Conservation (phyloP, 2,797 vertebrate species). For the Acanthiza pusilla region DNA sequence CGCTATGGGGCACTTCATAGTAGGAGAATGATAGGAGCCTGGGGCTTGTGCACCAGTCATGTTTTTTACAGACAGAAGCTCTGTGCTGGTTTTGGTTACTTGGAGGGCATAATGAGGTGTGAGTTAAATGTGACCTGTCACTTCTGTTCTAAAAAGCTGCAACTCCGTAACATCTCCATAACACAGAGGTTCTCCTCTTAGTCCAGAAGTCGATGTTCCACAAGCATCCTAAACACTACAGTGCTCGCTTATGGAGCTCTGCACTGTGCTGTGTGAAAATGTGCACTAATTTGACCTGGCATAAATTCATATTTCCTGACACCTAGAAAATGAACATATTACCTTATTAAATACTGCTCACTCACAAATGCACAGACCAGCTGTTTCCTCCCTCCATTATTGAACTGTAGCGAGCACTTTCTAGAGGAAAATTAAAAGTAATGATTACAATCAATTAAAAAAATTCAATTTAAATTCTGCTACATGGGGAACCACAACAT, state of each 20-base stretch:
- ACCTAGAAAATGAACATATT: conserved; percentile 39
- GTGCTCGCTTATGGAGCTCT: background rate
- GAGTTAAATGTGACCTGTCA: background rate
- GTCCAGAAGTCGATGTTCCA: background rate
- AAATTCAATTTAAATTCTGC: conserved; percentile 10
- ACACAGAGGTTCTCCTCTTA: background rate
- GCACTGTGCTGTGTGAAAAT: background rate
- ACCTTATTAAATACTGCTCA: conserved; percentile 27
- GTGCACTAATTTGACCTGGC: conserved; percentile 16
- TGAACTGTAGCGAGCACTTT: conserved; percentile 23
- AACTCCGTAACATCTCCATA: background rate
- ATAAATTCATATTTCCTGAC: conserved; percentile 10
- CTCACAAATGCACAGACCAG: conserved; percentile 45
- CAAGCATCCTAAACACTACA: background rate
- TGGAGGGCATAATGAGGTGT: background rate
- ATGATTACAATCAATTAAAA: conserved; percentile 30
- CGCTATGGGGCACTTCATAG: fast-evolving
- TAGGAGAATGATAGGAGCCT: background rate
- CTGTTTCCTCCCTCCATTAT: conserved; percentile 30
- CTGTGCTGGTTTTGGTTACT: background rate
- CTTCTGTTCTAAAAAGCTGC: background rate
- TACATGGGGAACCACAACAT: background rate
- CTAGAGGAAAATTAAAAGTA: conserved; percentile 49
- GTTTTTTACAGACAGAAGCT: background rate
- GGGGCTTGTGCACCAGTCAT: background rate